These are phyloP conservation scores for Papilio xuthus DNA, from an alignment of 1,140 invertebrate species.

Conservation along the genomic window DNA sequence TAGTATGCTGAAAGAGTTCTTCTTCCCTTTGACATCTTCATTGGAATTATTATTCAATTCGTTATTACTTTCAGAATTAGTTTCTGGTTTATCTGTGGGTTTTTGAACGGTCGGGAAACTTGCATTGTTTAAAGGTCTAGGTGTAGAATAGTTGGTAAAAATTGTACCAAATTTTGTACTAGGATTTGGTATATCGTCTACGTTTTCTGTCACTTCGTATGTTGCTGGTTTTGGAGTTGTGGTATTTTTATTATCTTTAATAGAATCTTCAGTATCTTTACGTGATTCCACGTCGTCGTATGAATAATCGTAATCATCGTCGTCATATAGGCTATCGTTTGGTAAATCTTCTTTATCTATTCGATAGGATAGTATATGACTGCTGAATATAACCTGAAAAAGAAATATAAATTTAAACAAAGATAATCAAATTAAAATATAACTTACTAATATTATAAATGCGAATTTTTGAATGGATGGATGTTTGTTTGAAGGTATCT, in stretches of 20 bases:
- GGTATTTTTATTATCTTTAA: not conserved
- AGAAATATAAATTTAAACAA: not conserved
- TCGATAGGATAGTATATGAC: not conserved
- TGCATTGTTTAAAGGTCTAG: conserved; percentile 47
- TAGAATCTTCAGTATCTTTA: not conserved
- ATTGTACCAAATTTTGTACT: conserved; percentile 50
- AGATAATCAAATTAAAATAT: no score
- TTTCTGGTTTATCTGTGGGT: not conserved
- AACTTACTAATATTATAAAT: no score
- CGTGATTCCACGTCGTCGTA: not conserved
- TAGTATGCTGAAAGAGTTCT: conserved; percentile 51
- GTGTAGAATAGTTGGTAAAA: conserved; percentile 51
- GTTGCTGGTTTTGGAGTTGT: conserved; percentile 31
- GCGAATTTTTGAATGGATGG: no score
- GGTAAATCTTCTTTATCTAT: not conserved
- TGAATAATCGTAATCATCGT: conserved; percentile 2
- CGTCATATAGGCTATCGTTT: not conserved
- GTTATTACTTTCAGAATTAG: conserved; percentile 25
- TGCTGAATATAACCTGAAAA: not conserved
- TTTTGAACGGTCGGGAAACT: conserved; percentile 21
- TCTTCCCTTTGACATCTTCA: conserved; percentile 45
- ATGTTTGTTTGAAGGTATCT: no score
- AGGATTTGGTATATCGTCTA: conserved; percentile 58
- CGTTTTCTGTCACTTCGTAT: conserved; percentile 63
- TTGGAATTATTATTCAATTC: conserved; percentile 26